Evolutionary conservation across 2,888 invertebrate species (phyloP), one percentile per base, ranked within the genome.

Genomic region (Drosophila colorata): DNA sequence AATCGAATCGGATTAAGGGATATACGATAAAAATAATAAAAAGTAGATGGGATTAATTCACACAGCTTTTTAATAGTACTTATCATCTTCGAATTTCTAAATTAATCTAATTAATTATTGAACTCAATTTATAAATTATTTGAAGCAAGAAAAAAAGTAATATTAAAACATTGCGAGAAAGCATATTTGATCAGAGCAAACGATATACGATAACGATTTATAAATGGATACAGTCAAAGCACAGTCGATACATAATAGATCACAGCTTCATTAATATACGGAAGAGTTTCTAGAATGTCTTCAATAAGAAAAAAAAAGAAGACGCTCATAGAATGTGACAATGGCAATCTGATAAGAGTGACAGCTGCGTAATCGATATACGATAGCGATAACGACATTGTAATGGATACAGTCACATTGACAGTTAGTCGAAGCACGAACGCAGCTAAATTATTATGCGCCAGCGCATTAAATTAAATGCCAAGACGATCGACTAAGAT

Each of bases 401-500:
- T 74, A 73, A 74, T 74, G 44, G 73, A 74, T 74, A 63, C 67
- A 49, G 49, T 25, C 38, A 13, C 49, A 52, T 38, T 56, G 53
- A 66, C 52, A 79, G 71, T 80, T 77, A 53, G 63, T 44, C 65
- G 55, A 41, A 56, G 41, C 44, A 35, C 37, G 60, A 40, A 67
- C 28, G 18, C 35, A 46, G 46, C 55, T 47, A 67, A 81, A 74
- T 79, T 79, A 81, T 74, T 74, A 80, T 81, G 73, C 77, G 64
- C 33, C 78, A 67, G 46, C 46, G 78, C 75, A 85, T 81, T 83
- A 78, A 87, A 83, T 83, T 78, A 83, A 83, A 85, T 78, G 85
- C 73, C 86, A 79, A 75, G 60, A 43, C 40, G 61, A 37, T 74
- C 51, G 46, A 57, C 58, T 46, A 48, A 61, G 49, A 59, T 51